phyloP scores from a whole-genome alignment of 1,140 invertebrate genomes.

The Hetaerina americana region DNA sequence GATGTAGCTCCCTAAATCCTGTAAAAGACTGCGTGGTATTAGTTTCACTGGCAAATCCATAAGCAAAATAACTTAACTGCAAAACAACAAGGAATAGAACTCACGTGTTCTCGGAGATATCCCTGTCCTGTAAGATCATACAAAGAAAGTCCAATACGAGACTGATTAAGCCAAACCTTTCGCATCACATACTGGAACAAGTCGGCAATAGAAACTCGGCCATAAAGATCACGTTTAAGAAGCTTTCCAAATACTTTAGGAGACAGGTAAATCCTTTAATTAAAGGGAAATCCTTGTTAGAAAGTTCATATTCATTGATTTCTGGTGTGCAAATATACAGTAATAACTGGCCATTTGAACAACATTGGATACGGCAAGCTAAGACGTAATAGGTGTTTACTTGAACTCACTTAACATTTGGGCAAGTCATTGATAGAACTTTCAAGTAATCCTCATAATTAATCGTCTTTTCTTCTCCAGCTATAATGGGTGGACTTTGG shows the following conservation, averaged over 20 bases:
- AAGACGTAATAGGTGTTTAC: constrained; percentile 1
- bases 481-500: constrained; percentile 47
- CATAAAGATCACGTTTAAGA: constrained; percentile 67
- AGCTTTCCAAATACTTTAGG: constrained; percentile 76
- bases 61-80: neutral
- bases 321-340: neutral
- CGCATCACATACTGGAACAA: constrained; percentile 93
- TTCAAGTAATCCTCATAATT: constrained; percentile 74
- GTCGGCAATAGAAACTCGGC: constrained; percentile 64
- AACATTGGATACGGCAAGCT: neutral
- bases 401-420: constrained; percentile 47
- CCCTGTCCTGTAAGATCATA: constrained; percentile 90
- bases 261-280: constrained; percentile 60
- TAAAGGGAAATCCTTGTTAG: constrained; percentile 21
- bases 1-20: constrained; percentile 93
- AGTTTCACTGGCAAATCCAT: neutral
- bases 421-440: constrained; percentile 51
- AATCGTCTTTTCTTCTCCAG: constrained; percentile 67
- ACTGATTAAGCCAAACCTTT: constrained; percentile 88
- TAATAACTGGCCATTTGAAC: neutral
- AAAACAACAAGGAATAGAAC: constrained; percentile 21
- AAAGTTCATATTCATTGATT: neutral
- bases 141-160: constrained; percentile 78
- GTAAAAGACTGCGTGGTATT: constrained; percentile 18
- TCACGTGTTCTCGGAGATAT: constrained; percentile 73